phyloP scores from a whole-genome alignment of 2,888 invertebrate genomes.

The Synergus japonicus region DNA sequence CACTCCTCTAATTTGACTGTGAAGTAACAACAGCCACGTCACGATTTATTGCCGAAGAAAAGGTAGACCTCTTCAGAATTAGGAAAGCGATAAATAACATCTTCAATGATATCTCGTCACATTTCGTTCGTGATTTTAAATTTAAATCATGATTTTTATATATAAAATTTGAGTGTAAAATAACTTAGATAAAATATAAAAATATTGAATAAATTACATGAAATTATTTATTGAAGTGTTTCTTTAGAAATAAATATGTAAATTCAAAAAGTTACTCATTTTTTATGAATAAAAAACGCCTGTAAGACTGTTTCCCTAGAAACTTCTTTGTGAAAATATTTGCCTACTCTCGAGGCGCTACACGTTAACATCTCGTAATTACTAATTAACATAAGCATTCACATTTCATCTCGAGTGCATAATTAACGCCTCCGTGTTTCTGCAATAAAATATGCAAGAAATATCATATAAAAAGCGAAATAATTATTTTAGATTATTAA shows the following conservation, averaged over 20 bases:
- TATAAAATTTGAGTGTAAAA: background rate
- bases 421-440: background rate
- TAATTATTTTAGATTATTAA: background rate
- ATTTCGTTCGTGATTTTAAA: background rate
- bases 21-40: slow-evolving; percentile 9
- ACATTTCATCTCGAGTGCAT: background rate
- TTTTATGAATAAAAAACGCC: background rate
- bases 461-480: background rate
- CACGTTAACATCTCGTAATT: background rate
- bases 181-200: too few relatives aligned
- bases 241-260: too few relatives aligned
- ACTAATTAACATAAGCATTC: slow-evolving; percentile 1
- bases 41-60: slow-evolving; percentile 11
- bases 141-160: background rate
- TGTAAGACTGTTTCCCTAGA: background rate
- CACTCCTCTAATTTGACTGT: background rate
- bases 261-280: background rate
- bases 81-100: slow-evolving; percentile 4
- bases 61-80: slow-evolving; percentile 10
- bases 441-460: slow-evolving; percentile 10
- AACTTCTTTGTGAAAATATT: background rate
- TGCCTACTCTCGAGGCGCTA: background rate
- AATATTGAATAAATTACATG: too few relatives aligned
- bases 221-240: too few relatives aligned
- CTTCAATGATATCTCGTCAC: background rate